Conservation (phyloP, 1,140 invertebrate species). For the Aleiodes sp. region DNA sequence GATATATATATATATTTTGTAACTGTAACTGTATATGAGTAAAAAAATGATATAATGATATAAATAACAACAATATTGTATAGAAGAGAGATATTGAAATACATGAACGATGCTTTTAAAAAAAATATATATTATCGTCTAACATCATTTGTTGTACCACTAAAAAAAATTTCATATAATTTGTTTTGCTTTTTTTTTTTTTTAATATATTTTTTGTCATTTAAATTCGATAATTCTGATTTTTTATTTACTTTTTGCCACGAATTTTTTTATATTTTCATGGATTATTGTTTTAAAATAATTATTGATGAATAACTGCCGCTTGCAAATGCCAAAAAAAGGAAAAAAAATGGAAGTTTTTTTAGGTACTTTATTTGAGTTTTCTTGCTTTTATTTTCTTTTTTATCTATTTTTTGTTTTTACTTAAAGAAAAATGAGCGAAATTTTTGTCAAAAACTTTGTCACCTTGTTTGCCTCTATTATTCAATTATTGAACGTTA, state of each 20-base stretch:
- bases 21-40: constrained; percentile 63
- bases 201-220: constrained; percentile 14
- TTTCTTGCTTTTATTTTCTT: constrained; percentile 7
- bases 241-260: constrained; percentile 16
- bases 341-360: no score
- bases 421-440: neutral
- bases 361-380: neutral
- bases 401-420: neutral
- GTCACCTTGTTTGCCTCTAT: neutral
- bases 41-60: constrained; percentile 49
- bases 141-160: constrained; percentile 65
- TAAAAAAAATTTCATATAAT: constrained; percentile 38
- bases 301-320: no score
- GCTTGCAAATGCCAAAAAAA: no score
- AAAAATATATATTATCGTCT: constrained; percentile 57
- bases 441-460: neutral
- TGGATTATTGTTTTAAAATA: no score
- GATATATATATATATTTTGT: constrained; percentile 61
- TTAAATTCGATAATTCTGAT: constrained; percentile 4
- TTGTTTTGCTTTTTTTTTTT: neutral
- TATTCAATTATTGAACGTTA: neutral
- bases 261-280: no score
- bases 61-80: constrained; percentile 63
- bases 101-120: constrained; percentile 67
- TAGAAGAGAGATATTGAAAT: constrained; percentile 67